Evolutionary conservation across 2,113 vertebrate genomes (phyloP), one percentile per base, ranked within the genome.

Genomic region (Zosterops lateralis): DNA sequence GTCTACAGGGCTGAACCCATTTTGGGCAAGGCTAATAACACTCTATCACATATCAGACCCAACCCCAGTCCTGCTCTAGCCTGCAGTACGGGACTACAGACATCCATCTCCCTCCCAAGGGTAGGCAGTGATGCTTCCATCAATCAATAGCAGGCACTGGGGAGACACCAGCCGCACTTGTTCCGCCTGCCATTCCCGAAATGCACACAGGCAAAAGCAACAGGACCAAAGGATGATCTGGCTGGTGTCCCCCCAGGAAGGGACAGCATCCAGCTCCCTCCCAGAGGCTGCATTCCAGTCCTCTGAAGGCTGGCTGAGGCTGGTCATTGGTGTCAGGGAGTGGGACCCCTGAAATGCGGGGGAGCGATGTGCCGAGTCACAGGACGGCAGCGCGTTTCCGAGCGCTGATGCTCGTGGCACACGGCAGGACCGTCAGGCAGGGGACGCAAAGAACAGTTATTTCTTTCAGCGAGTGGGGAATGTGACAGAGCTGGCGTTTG

Each of bases 311-410:
- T 21, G 54, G 47, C 29, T 44, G 58, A 88, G 11, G n/a, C 5
- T 31, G 26, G 51, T 54, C 58, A 15, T 3, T 1, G 21, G 42
- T 24, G 20, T 17, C 29, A 32, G 67, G 29, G 58, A 91, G 29
- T 2, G 17, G 62, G 68, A 94, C 51, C 56, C 62, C 9, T 9
- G 34, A 40, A 54, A 76, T 8, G 12, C n/a, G 7, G 4, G 68
- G 60, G 34, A 77, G 80, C 1, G 17, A 92, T 75, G 76, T 89
- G 93, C 92, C 74, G 60, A 95, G 87, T 94, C 94, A 93, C 20
- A 76, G 87, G 91, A 82, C 5, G 28, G 95, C 89, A 84, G 74
- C 9, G 10, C 15, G 5, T 17, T 66, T 24, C 77, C 3, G 36
- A 86, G 79, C 36, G 25, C 56, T 6, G 15, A 21, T 2, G 38